Conservation (phyloP, 1,140 invertebrate genomes). For the Meloidogyne hapla region DNA sequence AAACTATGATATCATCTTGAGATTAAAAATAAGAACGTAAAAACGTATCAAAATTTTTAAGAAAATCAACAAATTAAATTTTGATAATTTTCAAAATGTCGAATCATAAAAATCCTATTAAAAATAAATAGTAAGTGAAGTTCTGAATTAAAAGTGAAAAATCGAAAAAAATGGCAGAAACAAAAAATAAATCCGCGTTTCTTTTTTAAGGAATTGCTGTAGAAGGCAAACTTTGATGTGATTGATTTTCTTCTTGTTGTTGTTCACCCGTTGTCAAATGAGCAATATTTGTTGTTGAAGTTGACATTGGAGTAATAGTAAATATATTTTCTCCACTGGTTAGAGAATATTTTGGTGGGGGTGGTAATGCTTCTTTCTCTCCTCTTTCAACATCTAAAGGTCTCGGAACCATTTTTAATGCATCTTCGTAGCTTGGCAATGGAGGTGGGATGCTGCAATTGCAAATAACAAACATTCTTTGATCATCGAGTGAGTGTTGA, state of each 20-base stretch:
- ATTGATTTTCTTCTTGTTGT: neutral
- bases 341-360: neutral
- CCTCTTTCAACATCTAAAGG: constrained; percentile 1
- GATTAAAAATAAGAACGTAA: no score
- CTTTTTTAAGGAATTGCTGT: neutral
- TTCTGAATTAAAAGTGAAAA: neutral
- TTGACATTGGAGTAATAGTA: neutral
- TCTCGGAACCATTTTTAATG: neutral
- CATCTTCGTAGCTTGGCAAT: no score
- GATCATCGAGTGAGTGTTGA: no score
- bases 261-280: no score
- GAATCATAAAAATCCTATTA: neutral
- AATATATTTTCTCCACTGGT: neutral
- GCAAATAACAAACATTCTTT: no score
- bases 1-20: no score
- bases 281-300: neutral
- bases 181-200: neutral
- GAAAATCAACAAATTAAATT: neutral
- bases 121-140: neutral
- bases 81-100: neutral
- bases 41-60: no score
- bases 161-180: neutral
- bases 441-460: no score
- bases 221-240: neutral
- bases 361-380: neutral